Percentiles rank a stretch among this genome's conserved stretches.
These are phyloP conservation scores for Drosophila sucinea DNA, from an alignment of 1,140 invertebrate genomes.

Conservation along the genomic window DNA sequence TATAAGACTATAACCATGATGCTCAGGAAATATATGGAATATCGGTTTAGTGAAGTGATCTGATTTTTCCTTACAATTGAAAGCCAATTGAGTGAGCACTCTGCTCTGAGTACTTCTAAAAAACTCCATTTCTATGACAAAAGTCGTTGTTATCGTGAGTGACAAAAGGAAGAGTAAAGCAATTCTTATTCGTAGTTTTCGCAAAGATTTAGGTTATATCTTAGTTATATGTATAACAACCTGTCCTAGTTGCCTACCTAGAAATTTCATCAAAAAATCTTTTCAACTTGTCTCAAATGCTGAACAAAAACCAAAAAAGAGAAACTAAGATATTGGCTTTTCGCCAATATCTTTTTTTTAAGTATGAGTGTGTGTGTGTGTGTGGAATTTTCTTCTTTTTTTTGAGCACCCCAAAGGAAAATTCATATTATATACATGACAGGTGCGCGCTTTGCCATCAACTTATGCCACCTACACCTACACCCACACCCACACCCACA, in stretches of 20 bases:
- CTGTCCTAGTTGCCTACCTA: background rate
- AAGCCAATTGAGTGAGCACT: no score
- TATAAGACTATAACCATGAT: no score
- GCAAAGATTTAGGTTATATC: background rate
- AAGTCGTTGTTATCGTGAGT: no score
- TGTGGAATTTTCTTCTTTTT: background rate
- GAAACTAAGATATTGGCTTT: conserved; percentile 24
- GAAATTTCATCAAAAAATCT: background rate
- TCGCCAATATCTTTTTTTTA: conserved; percentile 15
- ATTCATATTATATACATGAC: conserved; percentile 43
- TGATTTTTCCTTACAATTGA: no score
- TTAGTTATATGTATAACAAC: background rate
- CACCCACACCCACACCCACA: background rate
- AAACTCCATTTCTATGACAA: no score
- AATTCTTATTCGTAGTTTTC: background rate
- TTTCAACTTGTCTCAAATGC: background rate
- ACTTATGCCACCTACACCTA: conserved; percentile 23
- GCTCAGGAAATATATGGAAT: no score
- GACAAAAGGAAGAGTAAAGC: no score
- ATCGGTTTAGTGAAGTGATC: no score
- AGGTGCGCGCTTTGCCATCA: conserved; percentile 24
- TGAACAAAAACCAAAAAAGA: background rate
- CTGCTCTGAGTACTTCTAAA: no score
- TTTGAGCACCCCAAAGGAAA: background rate
- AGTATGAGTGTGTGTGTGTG: conserved; percentile 11